phyloP scores from a whole-genome alignment of 64 coral and sea anemone genomes.

The Pocillopora damicornis region DNA sequence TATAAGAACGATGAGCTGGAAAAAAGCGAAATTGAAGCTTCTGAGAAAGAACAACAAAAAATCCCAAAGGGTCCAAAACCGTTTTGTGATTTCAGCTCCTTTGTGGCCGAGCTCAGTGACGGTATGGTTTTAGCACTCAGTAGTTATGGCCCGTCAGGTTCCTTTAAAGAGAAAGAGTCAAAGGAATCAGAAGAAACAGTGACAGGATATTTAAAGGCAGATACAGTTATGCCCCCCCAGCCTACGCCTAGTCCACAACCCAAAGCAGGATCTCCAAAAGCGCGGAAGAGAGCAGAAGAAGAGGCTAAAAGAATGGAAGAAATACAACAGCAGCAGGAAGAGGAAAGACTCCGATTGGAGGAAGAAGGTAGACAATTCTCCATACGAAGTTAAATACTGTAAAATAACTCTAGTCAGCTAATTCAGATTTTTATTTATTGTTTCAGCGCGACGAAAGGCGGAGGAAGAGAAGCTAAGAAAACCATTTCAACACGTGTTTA shows the following conservation, averaged over 20 bases:
- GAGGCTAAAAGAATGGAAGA: conserved; percentile 73
- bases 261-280: conserved; percentile 79
- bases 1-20: conserved; percentile 53
- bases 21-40: conserved; percentile 82
- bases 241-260: conserved; percentile 81
- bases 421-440: neutral
- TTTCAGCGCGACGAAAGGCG: conserved; percentile 39
- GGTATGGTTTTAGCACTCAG: conserved; percentile 81
- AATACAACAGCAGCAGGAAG: conserved; percentile 57
- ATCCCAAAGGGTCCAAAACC: conserved; percentile 19
- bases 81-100: conserved; percentile 87
- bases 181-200: conserved; percentile 14
- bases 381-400: neutral
- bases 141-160: conserved; percentile 72
- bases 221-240: conserved; percentile 15
- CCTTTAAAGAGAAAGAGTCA: conserved; percentile 40
- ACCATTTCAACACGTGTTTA: conserved; percentile 82
- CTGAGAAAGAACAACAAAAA: conserved; percentile 62
- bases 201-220: neutral
- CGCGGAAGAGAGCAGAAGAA: conserved; percentile 80
- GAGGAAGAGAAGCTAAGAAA: conserved; percentile 66
- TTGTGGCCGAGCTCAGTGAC: conserved; percentile 89
- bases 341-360: conserved; percentile 44
- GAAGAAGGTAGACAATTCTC: conserved; percentile 39
- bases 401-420: neutral